These are phyloP conservation scores for Melanchra persicariae DNA, from an alignment of 2,888 invertebrate species.

Conservation along the genomic window DNA sequence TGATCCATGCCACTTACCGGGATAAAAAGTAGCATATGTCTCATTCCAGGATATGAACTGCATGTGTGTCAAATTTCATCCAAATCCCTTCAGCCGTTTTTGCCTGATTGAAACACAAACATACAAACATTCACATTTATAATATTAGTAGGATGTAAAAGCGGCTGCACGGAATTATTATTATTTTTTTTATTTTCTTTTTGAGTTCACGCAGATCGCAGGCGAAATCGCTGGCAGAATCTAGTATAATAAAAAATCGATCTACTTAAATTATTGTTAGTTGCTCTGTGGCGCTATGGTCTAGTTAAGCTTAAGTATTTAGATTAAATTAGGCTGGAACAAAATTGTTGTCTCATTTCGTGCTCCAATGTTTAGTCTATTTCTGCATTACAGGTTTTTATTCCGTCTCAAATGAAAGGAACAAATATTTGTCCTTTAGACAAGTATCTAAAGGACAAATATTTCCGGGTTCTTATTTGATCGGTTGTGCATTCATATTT, in stretches of 20 bases:
- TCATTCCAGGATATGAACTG: no score
- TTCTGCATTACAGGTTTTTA: constrained; percentile 11
- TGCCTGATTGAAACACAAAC: no score
- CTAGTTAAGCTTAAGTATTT: background rate
- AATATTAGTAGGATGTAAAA: no score
- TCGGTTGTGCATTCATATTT: background rate
- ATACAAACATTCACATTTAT: no score
- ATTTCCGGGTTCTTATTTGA: constrained; percentile 15
- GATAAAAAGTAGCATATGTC: no score
- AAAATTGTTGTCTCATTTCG: background rate
- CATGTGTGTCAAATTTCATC: no score
- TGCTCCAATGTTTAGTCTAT: background rate
- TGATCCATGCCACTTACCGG: no score
- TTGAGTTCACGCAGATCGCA: background rate
- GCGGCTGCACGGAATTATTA: no score
- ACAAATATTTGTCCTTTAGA: constrained; percentile 26
- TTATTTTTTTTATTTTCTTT: no score
- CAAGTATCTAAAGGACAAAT: no score
- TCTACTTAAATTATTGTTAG: background rate
- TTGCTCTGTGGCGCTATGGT: background rate
- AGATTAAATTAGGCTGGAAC: constrained; percentile 17
- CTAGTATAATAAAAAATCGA: background rate
- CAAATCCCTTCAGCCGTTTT: no score
- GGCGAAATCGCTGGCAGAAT: background rate
- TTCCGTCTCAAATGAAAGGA: constrained; percentile 10